These are phyloP conservation scores for Drosophila aldrichi DNA, from an alignment of 2,888 invertebrate genomes.

Conservation along the genomic window DNA sequence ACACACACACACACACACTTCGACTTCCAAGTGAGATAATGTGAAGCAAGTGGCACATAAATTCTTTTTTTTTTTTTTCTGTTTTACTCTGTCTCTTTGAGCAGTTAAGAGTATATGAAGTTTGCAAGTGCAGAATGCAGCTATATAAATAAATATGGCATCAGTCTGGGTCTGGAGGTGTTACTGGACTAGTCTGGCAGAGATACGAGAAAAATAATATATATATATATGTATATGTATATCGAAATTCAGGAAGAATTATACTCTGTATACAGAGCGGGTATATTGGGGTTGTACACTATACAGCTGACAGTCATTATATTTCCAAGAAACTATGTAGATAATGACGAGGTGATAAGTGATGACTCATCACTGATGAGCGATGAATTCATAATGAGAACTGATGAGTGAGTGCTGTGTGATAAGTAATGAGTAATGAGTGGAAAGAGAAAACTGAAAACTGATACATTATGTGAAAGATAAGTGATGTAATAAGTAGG, in stretches of 20 bases:
- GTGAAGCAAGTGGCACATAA: conserved; percentile 66
- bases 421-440: not conserved
- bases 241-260: too few species aligned
- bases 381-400: not conserved
- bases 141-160: not conserved
- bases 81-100: not conserved
- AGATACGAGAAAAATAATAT: not conserved
- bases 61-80: conserved; percentile 32
- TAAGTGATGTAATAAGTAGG: not conserved
- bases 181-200: not conserved
- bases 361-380: not conserved
- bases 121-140: not conserved
- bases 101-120: conserved; percentile 2
- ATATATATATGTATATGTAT: not conserved
- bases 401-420: not conserved
- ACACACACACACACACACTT: not conserved
- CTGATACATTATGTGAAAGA: too few species aligned
- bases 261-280: too few species aligned
- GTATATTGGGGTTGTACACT: too few species aligned
- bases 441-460: not conserved
- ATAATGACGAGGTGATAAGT: not conserved
- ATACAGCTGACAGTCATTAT: too few species aligned
- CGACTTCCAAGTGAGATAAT: conserved; percentile 28
- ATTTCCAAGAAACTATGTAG: too few species aligned
- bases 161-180: too few species aligned